These are phyloP conservation scores for Congeria kusceri DNA, from an alignment of 2,888 invertebrate species.

Conservation along the genomic window DNA sequence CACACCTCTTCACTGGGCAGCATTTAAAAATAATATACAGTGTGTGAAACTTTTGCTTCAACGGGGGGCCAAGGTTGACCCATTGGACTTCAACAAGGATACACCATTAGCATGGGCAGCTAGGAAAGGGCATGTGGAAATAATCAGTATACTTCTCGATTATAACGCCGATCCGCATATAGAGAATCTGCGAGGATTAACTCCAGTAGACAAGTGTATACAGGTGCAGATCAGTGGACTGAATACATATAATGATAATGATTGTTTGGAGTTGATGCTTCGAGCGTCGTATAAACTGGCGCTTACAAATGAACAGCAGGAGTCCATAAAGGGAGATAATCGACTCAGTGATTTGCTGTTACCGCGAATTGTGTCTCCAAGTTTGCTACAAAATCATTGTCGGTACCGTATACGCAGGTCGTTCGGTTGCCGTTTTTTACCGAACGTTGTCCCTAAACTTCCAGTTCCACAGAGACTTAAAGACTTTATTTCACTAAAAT, in stretches of 20 bases:
- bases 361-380: constrained; percentile 70
- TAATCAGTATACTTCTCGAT: constrained; percentile 80
- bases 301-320: constrained; percentile 70
- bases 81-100: constrained; percentile 81
- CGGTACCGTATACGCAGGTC: constrained; percentile 74
- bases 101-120: constrained; percentile 84
- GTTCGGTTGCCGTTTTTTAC: constrained; percentile 78
- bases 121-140: constrained; percentile 80
- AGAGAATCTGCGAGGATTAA: constrained; percentile 77
- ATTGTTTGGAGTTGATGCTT: constrained; percentile 80
- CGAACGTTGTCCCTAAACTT: constrained; percentile 78
- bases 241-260: constrained; percentile 79
- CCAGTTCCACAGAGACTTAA: constrained; percentile 78
- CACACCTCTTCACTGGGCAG: constrained; percentile 84
- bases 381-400: constrained; percentile 78
- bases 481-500: constrained; percentile 74
- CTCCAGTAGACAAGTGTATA: constrained; percentile 77
- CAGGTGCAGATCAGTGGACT: constrained; percentile 80
- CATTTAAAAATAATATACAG: constrained; percentile 81
- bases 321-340: constrained; percentile 75
- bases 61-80: constrained; percentile 80
- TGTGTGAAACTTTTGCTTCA: constrained; percentile 80
- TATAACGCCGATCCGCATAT: constrained; percentile 81
- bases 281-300: constrained; percentile 80
- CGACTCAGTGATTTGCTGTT: constrained; percentile 75